Conservation (phyloP, 2,797 vertebrate species). For the Lepus townsendii region DNA sequence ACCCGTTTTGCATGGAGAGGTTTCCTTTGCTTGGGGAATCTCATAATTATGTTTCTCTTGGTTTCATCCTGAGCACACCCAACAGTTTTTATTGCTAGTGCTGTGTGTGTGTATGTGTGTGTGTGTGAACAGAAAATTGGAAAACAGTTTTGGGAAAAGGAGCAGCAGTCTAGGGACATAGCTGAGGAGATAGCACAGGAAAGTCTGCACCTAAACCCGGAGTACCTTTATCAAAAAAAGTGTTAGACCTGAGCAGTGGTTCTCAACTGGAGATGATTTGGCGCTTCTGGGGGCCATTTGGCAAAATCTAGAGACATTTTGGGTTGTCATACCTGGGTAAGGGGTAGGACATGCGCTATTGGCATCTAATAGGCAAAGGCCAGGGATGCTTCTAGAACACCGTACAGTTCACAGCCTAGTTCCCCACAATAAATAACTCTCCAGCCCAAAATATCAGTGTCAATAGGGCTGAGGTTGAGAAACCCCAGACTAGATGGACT, state of each 20-base stretch:
- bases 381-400: background rate
- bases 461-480: background rate
- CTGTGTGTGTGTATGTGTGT: background rate
- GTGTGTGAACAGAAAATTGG: background rate
- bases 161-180: background rate
- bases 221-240: background rate
- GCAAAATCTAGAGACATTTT: background rate
- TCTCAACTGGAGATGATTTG: background rate
- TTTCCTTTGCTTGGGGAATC: constrained; percentile 53
- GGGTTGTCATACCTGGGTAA: background rate
- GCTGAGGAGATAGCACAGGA: background rate
- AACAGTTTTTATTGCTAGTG: background rate
- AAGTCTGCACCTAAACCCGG: background rate
- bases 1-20: constrained; percentile 36
- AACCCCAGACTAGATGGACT: background rate
- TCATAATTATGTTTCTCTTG: constrained; percentile 33
- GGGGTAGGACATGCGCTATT: background rate
- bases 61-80: constrained; percentile 11
- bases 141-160: background rate
- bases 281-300: background rate
- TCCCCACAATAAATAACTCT: background rate
- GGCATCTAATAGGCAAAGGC: background rate
- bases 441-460: background rate
- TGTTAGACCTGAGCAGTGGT: background rate
- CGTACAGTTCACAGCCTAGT: background rate